Conservation (phyloP, 1,140 invertebrate species). For the Drosophila tristis region DNA sequence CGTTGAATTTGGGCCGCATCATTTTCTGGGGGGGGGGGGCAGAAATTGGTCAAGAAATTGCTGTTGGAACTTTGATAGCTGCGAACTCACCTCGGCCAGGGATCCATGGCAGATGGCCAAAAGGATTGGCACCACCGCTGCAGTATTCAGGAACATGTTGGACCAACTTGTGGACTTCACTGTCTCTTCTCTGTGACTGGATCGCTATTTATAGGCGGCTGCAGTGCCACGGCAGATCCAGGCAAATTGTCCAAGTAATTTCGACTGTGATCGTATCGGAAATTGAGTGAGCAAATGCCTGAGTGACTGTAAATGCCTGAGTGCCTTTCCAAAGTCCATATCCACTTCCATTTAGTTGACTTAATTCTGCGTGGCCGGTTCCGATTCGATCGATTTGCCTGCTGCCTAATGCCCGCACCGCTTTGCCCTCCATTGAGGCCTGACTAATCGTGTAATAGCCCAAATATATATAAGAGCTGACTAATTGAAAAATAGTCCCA, state of each 20-base stretch:
- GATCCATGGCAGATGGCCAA: slow-evolving; percentile 43
- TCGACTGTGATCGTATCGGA: slow-evolving; percentile 46
- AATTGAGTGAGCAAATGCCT: slow-evolving; percentile 4
- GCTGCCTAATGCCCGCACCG: slow-evolving; percentile 35
- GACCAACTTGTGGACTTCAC: slow-evolving; percentile 17
- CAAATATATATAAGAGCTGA: slow-evolving; percentile 47
- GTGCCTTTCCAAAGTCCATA: slow-evolving; percentile 43
- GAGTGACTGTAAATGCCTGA: slow-evolving; percentile 30
- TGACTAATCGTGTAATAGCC: slow-evolving; percentile 39
- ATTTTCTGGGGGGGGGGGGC: slow-evolving; percentile 64
- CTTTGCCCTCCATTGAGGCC: slow-evolving; percentile 52
- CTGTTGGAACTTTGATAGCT: background rate
- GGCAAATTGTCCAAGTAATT: slow-evolving; percentile 27
- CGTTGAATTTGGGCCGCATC: slow-evolving; percentile 75
- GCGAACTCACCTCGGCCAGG: slow-evolving; percentile 56
- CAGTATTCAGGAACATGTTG: slow-evolving; percentile 51
- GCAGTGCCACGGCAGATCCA: background rate
- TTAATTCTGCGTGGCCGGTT: slow-evolving; percentile 34
- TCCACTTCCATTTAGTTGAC: slow-evolving; percentile 39
- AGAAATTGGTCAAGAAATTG: background rate
- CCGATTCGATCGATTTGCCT: slow-evolving; percentile 25
- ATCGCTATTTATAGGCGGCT: slow-evolving; percentile 50
- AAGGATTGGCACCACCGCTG: slow-evolving; percentile 41
- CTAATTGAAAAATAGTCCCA: slow-evolving; percentile 44
- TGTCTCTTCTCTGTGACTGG: slow-evolving; percentile 1